Base-by-base conservation (phyloP, 2,888 invertebrate species). In the Carterocephalus palaemon region DNA sequence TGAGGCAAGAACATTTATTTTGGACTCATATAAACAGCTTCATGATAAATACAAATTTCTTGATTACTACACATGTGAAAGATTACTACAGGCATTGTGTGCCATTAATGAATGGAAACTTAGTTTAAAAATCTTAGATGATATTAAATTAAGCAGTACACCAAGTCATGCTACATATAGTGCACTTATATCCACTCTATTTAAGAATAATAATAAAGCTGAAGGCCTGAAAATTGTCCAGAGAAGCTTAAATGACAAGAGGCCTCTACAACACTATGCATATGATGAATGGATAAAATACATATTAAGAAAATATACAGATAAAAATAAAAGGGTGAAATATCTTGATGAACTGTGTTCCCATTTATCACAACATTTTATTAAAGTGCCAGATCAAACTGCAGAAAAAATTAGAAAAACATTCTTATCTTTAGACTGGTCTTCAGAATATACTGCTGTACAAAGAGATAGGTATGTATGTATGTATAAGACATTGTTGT, bases 21-120 rank as follows among this genome's bases (percentile, higher is more conserved):
- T 90, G 20, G 60, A 80, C 19, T 71, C 89, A 39, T 90, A 82
- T 49, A 62, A 83, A 15, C 52, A 59, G 41, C 57, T 92, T 20
- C 77, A 77, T 56, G 63, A 77, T 17, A 85, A 89, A 51, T 88
- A 91, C 65, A 83, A 89, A 37, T 62, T 90, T 0, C 65, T 93
- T 36, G 93, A 93, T 71, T 71, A 73, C 8, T 63, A 61, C 2
- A 91, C 92, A 9, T 88, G 89, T 57, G 91, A 92, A 60, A 75
- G 76, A 61, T 70, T 92, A 3, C 81, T 94, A 43, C 73, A 76
- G 48, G 93, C 89, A 0, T 65, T 95, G 2, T 90, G 91, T 52
- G 60, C 88, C 10, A 92, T 92, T 4, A 68, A 85, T 42, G 77
- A 90, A 52, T 94, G 93, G 92, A 83, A 85, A 54, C 88, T 90